phyloP scores from a whole-genome alignment of 2,888 invertebrate genomes.

The Sericinus montela region DNA sequence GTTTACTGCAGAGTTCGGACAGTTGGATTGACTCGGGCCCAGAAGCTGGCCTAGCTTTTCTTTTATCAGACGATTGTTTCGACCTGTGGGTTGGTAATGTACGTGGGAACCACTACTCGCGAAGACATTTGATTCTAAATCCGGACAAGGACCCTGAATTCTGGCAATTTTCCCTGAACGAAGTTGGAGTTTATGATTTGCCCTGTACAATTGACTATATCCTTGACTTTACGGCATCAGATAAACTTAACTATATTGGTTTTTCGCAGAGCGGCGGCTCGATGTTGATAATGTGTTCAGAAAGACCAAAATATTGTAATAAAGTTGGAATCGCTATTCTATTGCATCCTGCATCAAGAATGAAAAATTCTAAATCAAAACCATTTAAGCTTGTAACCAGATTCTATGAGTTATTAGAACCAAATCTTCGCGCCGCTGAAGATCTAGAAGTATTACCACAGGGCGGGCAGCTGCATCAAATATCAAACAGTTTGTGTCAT shows the following conservation, averaged over 20 bases:
- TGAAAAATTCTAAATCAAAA: neutral
- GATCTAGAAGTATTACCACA: constrained; percentile 16
- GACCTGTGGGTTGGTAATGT: constrained; percentile 48
- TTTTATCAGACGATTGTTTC: constrained; percentile 35
- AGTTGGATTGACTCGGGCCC: constrained; percentile 56
- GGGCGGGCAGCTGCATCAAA: constrained; percentile 3
- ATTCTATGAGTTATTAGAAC: constrained; percentile 49
- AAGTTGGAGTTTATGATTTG: constrained; percentile 86
- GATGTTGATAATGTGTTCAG: constrained; percentile 83
- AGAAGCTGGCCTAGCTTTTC: constrained; percentile 33
- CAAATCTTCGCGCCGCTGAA: constrained; percentile 2
- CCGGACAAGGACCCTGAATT: constrained; percentile 53
- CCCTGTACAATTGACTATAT: constrained; percentile 79
- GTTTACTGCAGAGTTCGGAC: constrained; percentile 51
- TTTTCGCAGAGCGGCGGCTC: constrained; percentile 86
- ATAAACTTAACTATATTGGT: constrained; percentile 77
- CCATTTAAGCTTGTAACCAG: constrained; percentile 77
- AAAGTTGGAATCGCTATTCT: constrained; percentile 68
- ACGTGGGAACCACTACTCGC: constrained; percentile 68
- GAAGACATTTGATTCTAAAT: constrained; percentile 65
- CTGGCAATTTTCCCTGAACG: constrained; percentile 80
- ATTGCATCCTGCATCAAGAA: neutral
- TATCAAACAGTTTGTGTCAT: constrained; percentile 13
- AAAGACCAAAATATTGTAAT: constrained; percentile 81
- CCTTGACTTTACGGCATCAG: constrained; percentile 36